Base-by-base conservation (phyloP, 2,888 invertebrate species). In the Steinernema scapterisci region DNA sequence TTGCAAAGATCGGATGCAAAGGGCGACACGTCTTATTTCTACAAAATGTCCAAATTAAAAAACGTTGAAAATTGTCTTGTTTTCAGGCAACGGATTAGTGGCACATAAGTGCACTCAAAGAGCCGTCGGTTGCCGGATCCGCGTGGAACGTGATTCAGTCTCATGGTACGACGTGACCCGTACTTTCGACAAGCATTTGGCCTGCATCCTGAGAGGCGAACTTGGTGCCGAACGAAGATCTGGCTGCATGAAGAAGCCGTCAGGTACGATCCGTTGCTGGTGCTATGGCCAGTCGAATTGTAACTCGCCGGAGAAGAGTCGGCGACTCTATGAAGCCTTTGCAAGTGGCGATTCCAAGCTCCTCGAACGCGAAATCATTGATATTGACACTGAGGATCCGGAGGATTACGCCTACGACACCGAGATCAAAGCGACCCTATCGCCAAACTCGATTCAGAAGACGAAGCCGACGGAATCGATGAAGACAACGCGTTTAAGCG, bases 141-240 rank as follows among this genome's bases (percentile, higher is more conserved):
- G 77, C 13, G 71, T 81, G 23, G 79, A 77, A 43, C 71, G 75
- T 11, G 56, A 77, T 27, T 75, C 83, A 9, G 43, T 81, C 19
- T 51, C 74, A 6, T 81, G 79, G 56, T 81, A 81, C 45, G 77
- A 82, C n/a, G 82, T 78, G 48, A 81, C 81, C 5, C 73, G 76
- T 11, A 54, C 82, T 13, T 82, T 83, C 70, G 81, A 81, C 54
- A 81, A 81, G 51, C 83, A 81, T 45, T 77, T 83, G 43, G 81
- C 78, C 27, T 81, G 81, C 51, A 78, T 81, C n/a, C 45, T 82
- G 13, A 78, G 74, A 38, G 73, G 75, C 21, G 81, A 81, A 56
- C 83, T 73, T 51, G 79, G 75, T 2, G 71, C 48, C 9, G 75
- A 75, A 21, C 51, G 77, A n/a, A n/a, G 56, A 16, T 79, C 79